Evolutionary conservation across 2,888 invertebrate genomes (phyloP).

Genomic region (Macrophya alboannulata): DNA sequence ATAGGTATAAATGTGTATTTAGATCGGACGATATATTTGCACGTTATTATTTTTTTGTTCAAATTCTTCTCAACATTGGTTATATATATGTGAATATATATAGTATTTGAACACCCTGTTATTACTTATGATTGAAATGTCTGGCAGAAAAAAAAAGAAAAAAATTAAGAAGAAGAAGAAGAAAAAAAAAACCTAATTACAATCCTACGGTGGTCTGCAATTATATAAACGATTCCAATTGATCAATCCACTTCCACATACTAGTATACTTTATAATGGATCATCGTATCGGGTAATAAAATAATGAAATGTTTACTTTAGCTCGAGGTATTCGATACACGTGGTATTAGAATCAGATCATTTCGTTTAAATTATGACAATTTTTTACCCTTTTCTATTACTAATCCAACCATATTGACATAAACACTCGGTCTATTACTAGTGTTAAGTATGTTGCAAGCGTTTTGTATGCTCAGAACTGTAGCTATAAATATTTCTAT

Average conservation of each 20-base stretch:
- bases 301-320: not conserved
- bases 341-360: not conserved
- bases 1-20: conserved; percentile 27
- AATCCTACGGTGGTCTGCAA: conserved; percentile 42
- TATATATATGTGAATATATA: not conserved
- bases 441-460: not conserved
- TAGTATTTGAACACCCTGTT: conserved; percentile 32
- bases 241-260: conserved; percentile 38
- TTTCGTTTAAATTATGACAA: not conserved
- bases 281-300: not conserved
- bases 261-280: conserved; percentile 14
- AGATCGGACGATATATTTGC: conserved; percentile 16
- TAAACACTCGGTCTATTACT: not conserved
- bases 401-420: not conserved
- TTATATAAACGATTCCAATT: conserved; percentile 52
- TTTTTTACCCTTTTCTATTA: not conserved
- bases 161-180: not conserved
- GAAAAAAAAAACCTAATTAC: conserved; percentile 30
- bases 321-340: not conserved
- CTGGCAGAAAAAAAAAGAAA: conserved; percentile 28
- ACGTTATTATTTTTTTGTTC: not conserved
- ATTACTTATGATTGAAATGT: conserved; percentile 51
- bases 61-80: conserved; percentile 13
- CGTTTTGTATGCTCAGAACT: not conserved
- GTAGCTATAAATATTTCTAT: conserved; percentile 15